Evolutionary conservation across 2,888 invertebrate genomes (phyloP).

Genomic region (Meloe dianella): DNA sequence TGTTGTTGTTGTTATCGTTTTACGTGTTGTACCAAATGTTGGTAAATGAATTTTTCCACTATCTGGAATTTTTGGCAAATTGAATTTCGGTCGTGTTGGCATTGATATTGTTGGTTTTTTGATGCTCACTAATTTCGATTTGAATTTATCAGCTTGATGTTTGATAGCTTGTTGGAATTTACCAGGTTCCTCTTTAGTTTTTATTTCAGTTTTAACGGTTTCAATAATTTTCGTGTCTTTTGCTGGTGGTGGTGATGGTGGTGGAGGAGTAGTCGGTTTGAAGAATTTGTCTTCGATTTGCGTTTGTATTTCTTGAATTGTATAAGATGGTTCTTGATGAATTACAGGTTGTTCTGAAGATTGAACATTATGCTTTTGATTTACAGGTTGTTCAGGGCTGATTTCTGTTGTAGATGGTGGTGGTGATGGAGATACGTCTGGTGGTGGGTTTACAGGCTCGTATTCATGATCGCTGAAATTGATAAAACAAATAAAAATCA

Average conservation of each 20-base stretch:
- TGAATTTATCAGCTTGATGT: constrained; percentile 74
- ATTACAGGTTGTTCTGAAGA: constrained; percentile 25
- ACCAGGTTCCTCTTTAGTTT: constrained; percentile 30
- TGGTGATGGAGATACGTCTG: constrained; percentile 50
- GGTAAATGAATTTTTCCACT: constrained; percentile 70
- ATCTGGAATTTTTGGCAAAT: constrained; percentile 67
- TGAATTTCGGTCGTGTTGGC: constrained; percentile 66
- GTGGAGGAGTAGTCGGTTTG: constrained; percentile 65
- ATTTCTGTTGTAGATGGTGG: constrained; percentile 31
- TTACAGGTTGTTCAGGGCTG: constrained; percentile 22
- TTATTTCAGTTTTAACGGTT: constrained; percentile 31
- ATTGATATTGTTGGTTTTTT: constrained; percentile 64
- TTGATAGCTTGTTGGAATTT: constrained; percentile 72
- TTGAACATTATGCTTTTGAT: constrained; percentile 23
- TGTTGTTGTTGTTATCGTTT: constrained; percentile 43
- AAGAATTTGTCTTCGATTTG: constrained; percentile 66
- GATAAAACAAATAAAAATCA: constrained; percentile 25
- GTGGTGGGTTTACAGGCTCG: constrained; percentile 83
- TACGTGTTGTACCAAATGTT: constrained; percentile 58
- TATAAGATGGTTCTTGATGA: constrained; percentile 26
- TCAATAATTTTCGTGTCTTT: constrained; percentile 28
- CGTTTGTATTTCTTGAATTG: constrained; percentile 65
- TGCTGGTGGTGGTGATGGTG: constrained; percentile 57
- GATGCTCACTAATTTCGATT: constrained; percentile 63
- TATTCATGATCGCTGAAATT: constrained; percentile 89